Evolutionary conservation across 2,797 vertebrate species (phyloP), one percentile per base, ranked within the genome.

Genomic region (Diplodus puntazzo): DNA sequence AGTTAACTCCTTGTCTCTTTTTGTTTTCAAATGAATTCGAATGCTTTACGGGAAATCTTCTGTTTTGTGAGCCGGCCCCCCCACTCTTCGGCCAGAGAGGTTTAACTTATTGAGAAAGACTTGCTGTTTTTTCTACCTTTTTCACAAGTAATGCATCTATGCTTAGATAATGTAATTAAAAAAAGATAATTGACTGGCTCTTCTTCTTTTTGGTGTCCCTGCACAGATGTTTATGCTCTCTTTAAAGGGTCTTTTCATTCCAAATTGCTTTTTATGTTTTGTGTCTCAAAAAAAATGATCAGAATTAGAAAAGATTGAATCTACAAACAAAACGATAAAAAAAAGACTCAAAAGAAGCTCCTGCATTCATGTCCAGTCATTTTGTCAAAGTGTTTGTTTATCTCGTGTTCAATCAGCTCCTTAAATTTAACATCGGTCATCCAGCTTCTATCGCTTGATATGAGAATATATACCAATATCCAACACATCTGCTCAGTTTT

Each of bases 41-140:
- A 90, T 78, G 86, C 90, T 92, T 94, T 90, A 85, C 70, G 79
- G 79, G 81, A 88, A 85, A 87, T 91, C 87, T 91, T 93, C 74
- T 91, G 91, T 96, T 95, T 94, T 93, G 95, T 95, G 94, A 95
- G 92, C 90, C 84, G 91, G 87, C 87, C 89, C 83, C 65, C 89
- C 83, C 64, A 83, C 80, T 89, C 91, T 93, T 91, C 79, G 67
- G 89, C 94, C 92, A 88, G 90, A 93, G 92, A 93, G 92, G 94
- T 96, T 96, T 97, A 97, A 98, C 95, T 97, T 97, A 97, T 97
- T 97, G 95, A 96, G 94, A 95, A 95, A 95, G 93, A 95, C 91
- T 95, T 95, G 96, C 96, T 96, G 95, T 96, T 96, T 96, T 97
- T 96, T 95, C 95, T 95, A 95, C 93, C 91, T 96, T 96, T 96